Evolutionary conservation across 1,140 invertebrate species (phyloP), one percentile per base, ranked within the genome.

Genomic region (Panonychus citri): DNA sequence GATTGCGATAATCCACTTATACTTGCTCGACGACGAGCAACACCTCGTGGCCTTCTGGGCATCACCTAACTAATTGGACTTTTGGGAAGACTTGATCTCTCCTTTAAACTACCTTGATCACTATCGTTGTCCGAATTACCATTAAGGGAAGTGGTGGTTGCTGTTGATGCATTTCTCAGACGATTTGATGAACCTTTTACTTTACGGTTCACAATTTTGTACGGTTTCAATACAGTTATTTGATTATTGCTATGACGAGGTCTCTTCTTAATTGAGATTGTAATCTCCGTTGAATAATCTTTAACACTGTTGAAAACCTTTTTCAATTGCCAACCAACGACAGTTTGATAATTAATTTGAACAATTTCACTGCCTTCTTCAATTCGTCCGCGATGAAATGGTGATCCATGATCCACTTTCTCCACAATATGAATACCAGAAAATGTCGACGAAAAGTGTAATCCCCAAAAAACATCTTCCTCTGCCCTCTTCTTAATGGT

Each of bases 281-380:
- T 74, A 57, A 87, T 77, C 67, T 88, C 83, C 19, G 81, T 79
- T 56, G 59, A 61, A 58, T 80, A 81, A 62, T 85, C 83, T 61
- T 79, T 77, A 63, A 87, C 24, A 82, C 71, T 57, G 77, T 72
- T 55, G 48, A 84, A 74, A n/a, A 88, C 78, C 62, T 82, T 82
- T 64, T 83, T 82, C 39, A 79, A 71, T 62, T 84, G 80, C 85
- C 85, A 88, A 1, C 83, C 85, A 60, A 86, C 83, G 19, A 88
- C 83, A 17, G 83, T 88, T 67, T 88, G 83, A 68, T 86, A 85
- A 70, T 88, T 87, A 13, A 85, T 81, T 73, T 86, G 85, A 24
- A 91, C 81, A 58, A 94, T 83, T 73, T 93, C 87, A 71, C 93
- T 87, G 2, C 86, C 86, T 64, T 83, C 81, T 70, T 87, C 84